Percentiles rank a stretch among this genome's conserved stretches.
phyloP scores from a whole-genome alignment of 2,888 invertebrate species.

The Eristalis tenax region DNA sequence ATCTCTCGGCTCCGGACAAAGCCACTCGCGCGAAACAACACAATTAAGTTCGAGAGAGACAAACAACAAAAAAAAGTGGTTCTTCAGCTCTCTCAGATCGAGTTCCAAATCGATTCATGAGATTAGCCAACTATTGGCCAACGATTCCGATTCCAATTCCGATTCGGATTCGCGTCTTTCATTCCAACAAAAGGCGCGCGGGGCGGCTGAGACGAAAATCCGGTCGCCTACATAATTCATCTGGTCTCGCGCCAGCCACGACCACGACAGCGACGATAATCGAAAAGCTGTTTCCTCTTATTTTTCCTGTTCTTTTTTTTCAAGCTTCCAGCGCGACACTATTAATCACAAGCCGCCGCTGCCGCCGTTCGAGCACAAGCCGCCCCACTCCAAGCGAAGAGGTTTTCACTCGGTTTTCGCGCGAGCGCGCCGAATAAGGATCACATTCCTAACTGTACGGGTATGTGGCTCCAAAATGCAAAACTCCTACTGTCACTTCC shows the following conservation, averaged over 20 bases:
- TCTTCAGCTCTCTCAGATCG: conserved; percentile 31
- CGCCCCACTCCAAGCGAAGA: background rate
- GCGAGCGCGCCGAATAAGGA: background rate
- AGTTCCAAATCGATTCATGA: conserved; percentile 57
- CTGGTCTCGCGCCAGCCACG: conserved; percentile 28
- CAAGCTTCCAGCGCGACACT: conserved; percentile 36
- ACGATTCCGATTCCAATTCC: conserved; percentile 2
- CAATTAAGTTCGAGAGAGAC: conserved; percentile 37
- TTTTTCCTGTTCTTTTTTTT: background rate
- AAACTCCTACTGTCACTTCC: conserved; percentile 63
- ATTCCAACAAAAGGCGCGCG: conserved; percentile 35
- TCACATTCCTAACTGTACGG: conserved; percentile 44
- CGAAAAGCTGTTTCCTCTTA: conserved; percentile 21
- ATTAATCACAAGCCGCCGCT: conserved; percentile 37
- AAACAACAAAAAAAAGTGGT: conserved; percentile 27
- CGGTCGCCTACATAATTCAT: conserved; percentile 67
- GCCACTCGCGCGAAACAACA: conserved; percentile 47
- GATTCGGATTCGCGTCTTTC: background rate
- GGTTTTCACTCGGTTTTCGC: conserved; percentile 23
- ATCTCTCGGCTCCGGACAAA: conserved; percentile 53
- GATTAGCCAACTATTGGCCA: conserved; percentile 54
- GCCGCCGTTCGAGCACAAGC: background rate
- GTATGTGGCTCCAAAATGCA: conserved; percentile 46
- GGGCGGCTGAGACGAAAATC: conserved; percentile 15
- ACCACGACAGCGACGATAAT: conserved; percentile 37